A percentile compares a stretch with the other conserved stretches of the same genome.
Evolutionary conservation across 2,113 vertebrate species (phyloP).

Genomic region (Leucopternis melanops): DNA sequence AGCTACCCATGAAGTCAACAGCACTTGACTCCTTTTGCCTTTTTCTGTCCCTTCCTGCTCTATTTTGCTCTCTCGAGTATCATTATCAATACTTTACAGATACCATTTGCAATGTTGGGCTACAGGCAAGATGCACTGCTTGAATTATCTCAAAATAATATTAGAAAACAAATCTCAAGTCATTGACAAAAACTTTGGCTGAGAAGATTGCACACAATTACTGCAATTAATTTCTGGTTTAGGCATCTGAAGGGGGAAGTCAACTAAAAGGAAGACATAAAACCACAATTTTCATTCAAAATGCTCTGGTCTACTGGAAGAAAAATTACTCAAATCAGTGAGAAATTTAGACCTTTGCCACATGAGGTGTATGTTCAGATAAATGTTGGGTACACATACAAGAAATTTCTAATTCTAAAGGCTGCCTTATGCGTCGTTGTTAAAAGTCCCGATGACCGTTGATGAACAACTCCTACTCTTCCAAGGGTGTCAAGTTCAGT

Average conservation of each 20-base stretch:
- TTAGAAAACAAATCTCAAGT: neutral
- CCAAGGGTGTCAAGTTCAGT: neutral
- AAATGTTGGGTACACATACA: neutral
- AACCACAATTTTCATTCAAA: neutral
- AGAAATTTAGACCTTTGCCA: neutral
- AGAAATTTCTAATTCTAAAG: neutral
- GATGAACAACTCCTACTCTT: neutral
- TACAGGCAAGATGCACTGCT: neutral
- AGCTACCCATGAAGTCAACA: neutral
- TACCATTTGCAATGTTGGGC: neutral
- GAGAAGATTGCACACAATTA: neutral
- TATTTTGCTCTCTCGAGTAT: neutral
- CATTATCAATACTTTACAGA: neutral
- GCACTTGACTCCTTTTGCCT: neutral
- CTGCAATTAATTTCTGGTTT: neutral
- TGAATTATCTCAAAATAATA: neutral
- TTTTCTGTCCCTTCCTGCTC: neutral
- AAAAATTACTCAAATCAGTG: neutral
- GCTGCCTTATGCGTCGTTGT: accelerated
- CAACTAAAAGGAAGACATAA: neutral
- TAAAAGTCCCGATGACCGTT: neutral
- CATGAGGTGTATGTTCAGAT: neutral
- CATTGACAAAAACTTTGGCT: neutral
- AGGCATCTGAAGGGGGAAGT: neutral
- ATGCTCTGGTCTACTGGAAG: neutral